phyloP scores from a whole-genome alignment of 2,113 vertebrate species.

The Junco hyemalis region DNA sequence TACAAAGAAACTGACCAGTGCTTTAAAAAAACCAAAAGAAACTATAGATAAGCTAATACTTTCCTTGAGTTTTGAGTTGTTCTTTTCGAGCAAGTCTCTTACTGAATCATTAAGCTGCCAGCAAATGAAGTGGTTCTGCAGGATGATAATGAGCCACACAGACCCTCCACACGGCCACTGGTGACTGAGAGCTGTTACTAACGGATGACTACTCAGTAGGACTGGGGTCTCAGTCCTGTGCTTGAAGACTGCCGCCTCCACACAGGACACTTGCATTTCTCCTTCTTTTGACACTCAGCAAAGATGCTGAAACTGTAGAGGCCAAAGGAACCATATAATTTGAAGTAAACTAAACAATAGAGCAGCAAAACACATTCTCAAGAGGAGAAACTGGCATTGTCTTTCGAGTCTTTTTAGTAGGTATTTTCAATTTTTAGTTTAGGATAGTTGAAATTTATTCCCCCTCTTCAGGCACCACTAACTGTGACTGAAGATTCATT shows the following conservation, averaged over 20 bases:
- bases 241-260: neutral
- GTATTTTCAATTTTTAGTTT: constrained; percentile 11
- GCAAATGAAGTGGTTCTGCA: constrained; percentile 16
- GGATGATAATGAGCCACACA: neutral
- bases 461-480: neutral
- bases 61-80: neutral
- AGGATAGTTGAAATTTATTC: constrained; percentile 23
- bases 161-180: neutral
- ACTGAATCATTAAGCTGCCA: neutral
- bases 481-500: neutral
- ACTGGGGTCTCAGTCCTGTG: neutral
- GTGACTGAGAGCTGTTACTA: neutral
- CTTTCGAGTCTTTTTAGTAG: neutral
- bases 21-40: neutral
- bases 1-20: neutral
- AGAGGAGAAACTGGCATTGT: neutral
- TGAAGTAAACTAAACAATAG: neutral
- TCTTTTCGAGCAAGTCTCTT: neutral
- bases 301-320: neutral
- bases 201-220: neutral
- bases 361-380: neutral
- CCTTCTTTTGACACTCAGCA: neutral
- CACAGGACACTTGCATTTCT: neutral
- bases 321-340: neutral
- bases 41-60: neutral